Base-by-base conservation (phyloP, 2,113 vertebrate species). In the Caretta caretta region DNA sequence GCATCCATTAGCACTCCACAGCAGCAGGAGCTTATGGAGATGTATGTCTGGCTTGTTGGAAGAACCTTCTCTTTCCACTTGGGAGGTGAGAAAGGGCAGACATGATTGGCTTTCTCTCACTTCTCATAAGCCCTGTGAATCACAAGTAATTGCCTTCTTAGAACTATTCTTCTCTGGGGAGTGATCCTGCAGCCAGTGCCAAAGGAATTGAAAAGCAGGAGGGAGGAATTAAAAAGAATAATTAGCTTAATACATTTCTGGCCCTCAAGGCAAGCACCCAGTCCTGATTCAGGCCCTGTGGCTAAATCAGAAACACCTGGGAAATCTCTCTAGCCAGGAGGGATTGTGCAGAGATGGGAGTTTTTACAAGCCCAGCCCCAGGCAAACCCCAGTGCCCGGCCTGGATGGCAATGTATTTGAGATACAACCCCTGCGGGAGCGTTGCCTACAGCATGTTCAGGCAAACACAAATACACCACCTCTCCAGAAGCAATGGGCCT, bases 101-200 rank as follows among this genome's bases (percentile, higher is more conserved):
- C 69, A 56, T 75, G 93, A 95, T 69, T 94, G 80, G 88, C 88
- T 87, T 92, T 92, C 94, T 92, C 93, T 96, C 7, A 54, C 65
- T 95, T 80, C 78, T 97, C 90, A 96, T 89, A 96, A 94, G 92
- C 79, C 88, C 93, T 75, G 69, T 89, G 95, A 97, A 95, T 95
- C 93, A 96, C 94, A 96, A 96, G 84, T 97, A 96, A 98, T 97
- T 96, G 95, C 91, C 96, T 97, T 19, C 95, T 97, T 97, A 96
- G 90, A 94, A 89, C 92, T 91, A 11, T 88, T 95, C 72, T 89
- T 92, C 95, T 97, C 95, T 87, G 25, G 89, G 95, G 94, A 97
- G 94, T 88, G 87, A 95, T 97, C 56, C 0, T 38, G 92, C 91
- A 95, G 89, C 92, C 1, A 0, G 84, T 0, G 1, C 94, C 91